Evolutionary conservation across 2,888 invertebrate genomes (phyloP), one percentile per base, ranked within the genome.

Genomic region (Cynaeus angustus): DNA sequence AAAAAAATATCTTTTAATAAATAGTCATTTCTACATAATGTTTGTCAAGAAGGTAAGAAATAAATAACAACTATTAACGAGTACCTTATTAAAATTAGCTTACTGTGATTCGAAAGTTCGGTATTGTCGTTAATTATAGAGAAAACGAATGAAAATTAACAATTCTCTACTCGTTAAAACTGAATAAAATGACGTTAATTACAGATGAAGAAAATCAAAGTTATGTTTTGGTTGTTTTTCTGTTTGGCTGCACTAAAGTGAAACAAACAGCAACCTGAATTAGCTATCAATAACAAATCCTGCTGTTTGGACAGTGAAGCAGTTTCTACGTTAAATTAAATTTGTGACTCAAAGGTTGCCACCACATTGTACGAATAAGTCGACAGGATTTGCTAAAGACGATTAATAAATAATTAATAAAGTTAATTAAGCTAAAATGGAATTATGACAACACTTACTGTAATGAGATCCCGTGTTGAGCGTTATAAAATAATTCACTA

Each of bases 401-500:
- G n/a, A 14, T 13, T 43, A 1, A 45, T 3, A 16, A 37, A 33
- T 33, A 33, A 33, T 6, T 7, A 33, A 33, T 33, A 2, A 7
- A 9, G 7, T 33, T 33, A 9, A n/a, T 7, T 33, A 9, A 33
- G 33, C 6, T 33, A 33, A 33, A 33, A 9, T 33, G n/a, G n/a
- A n/a, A 33, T 33, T 61, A 64, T 58, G 68, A 66, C 41, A 66
- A 72, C 76, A 88, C 91, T 89, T 86, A 92, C 92, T 87, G 87
- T 74, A 92, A 85, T 71, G 88, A 88, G 67, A 88, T 87, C 78
- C 91, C 91, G 80, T 91, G 89, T 66, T 88, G 87, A 7, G 91
- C 91, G 13, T 91, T 90, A 74, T 91, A 87, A 81, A 91, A 90
- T 83, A 92, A 87, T 87, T 84, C 89, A 83, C 85, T 85, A 77